These are phyloP conservation scores for Silurus meridionalis DNA, from an alignment of 2,113 vertebrate species.

Conservation along the genomic window DNA sequence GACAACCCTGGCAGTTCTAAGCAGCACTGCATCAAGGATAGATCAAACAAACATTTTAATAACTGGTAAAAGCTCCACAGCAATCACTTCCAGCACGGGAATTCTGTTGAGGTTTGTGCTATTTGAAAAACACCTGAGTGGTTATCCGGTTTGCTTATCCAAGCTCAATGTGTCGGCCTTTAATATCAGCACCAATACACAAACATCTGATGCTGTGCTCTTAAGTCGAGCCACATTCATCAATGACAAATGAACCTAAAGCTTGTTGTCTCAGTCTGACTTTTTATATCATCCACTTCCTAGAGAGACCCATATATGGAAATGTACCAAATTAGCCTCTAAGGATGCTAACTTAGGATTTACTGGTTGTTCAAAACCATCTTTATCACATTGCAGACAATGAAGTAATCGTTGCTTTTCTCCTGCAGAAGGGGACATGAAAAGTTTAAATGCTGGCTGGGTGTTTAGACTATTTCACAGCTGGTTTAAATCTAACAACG, in stretches of 20 bases:
- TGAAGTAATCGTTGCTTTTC: constrained; percentile 2
- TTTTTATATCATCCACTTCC: constrained; percentile 15
- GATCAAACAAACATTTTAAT: constrained; percentile 13
- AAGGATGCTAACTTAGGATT: background rate
- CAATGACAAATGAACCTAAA: background rate
- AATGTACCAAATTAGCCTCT: constrained; percentile 8
- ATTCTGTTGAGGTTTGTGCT: too few species aligned
- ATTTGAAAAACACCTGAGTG: constrained; percentile 32
- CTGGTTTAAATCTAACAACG: constrained; percentile 31
- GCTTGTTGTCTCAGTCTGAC: background rate
- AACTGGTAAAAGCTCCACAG: background rate
- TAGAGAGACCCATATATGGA: constrained; percentile 27
- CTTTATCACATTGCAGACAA: constrained; percentile 15
- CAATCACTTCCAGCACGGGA: background rate
- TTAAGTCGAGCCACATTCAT: background rate
- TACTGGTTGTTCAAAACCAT: constrained; percentile 1
- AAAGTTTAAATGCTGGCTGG: background rate
- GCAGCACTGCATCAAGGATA: background rate
- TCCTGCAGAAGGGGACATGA: background rate
- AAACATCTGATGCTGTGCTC: background rate
- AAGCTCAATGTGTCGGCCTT: background rate
- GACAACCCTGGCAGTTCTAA: background rate
- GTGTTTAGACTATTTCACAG: constrained; percentile 19
- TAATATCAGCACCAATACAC: constrained; percentile 41
- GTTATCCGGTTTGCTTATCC: constrained; percentile 17